Base-by-base conservation (phyloP, 2,113 vertebrate genomes). In the Tragelaphus scriptus region DNA sequence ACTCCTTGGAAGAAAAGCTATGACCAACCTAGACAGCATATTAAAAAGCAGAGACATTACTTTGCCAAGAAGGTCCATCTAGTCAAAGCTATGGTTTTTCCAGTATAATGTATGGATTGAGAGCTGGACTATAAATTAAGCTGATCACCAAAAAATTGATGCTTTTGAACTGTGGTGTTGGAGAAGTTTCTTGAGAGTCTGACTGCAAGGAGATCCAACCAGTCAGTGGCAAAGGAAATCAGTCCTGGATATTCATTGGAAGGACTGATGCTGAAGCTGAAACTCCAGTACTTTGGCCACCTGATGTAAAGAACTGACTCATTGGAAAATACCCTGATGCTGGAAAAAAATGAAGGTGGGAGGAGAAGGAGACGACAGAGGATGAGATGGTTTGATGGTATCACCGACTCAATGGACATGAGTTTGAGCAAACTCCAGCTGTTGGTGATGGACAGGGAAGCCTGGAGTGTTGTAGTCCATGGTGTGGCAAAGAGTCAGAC, bases 401-500 rank as follows among this genome's bases (percentile, higher is more conserved):
- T 71, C 65, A 71, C n/a, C 2, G 2, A 36, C n/a, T 36, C 9
- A 71, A 71, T 71, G n/a, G 17, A 71, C 2, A 71, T 21, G n/a
- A 71, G n/a, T 71, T 71, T 71, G 9, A 71, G 65, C n/a, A 36
- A 71, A n/a, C 17, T 36, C n/a, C n/a, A 19, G n/a, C n/a, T 21
- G n/a, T 36, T 71, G 65, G 65, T 71, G 65, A 71, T 71, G 17
- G n/a, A 36, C 65, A 71, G 65, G n/a, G 65, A 71, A 71, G 17
- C n/a, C n/a, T 71, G n/a, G 65, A 0, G 4, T 36, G n/a, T 19
- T 71, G 0, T 11, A 36, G n/a, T 71, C n/a, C n/a, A 21, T 1
- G 5, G n/a, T 0, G 0, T 71, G 32, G 4, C 32, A 68, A 68
- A 68, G 65, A 71, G 65, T 71, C 0, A 0, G 8, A 71, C 17